Evolutionary conservation across 2,113 vertebrate species (phyloP), one percentile per base, ranked within the genome.

Genomic region (Callionymus lyra): DNA sequence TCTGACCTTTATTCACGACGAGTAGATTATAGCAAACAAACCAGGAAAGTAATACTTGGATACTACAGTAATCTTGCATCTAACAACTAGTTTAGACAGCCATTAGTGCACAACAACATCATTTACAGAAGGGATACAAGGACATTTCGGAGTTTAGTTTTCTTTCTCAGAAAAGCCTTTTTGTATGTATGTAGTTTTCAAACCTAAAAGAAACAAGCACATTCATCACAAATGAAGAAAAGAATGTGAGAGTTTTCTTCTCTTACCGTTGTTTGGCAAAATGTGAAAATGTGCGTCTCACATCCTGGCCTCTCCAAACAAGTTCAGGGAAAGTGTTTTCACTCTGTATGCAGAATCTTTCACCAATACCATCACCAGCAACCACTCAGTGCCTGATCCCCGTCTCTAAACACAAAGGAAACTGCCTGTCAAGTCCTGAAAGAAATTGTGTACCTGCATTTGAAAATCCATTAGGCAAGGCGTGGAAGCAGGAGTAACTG

Each of bases 401-500:
- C 62, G 54, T 79, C 70, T 72, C 49, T 50, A 64, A 75, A 71
- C 68, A 75, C 65, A 79, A 72, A 77, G 59, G 69, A 64, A 72
- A 81, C 79, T 72, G 65, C 51, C 68, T 63, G 76, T 77, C 72
- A 77, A 77, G 65, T 78, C 66, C 68, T 61, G 65, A 70, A 72
- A 72, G 58, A 80, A 78, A 77, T 70, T 27, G 37, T 73, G 65
- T 59, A 75, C 70, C 70, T 78, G 70, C 77, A 77, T 82, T 80
- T 80, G 70, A 77, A 79, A 82, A 79, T 77, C 77, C 80, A 82
- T 82, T 80, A 79, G 73, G 62, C 61, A 48, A 74, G 69, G 67
- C 53, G 55, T 56, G 47, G 62, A 68, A 68, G 63, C 69, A 41
- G 64, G 36, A 69, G 62, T 47, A 64, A 75, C 61, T n/a, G 59